Percentiles rank a stretch among this genome's conserved stretches.
phyloP scores from a whole-genome alignment of 2,888 invertebrate species.

The Mimas tiliae region DNA sequence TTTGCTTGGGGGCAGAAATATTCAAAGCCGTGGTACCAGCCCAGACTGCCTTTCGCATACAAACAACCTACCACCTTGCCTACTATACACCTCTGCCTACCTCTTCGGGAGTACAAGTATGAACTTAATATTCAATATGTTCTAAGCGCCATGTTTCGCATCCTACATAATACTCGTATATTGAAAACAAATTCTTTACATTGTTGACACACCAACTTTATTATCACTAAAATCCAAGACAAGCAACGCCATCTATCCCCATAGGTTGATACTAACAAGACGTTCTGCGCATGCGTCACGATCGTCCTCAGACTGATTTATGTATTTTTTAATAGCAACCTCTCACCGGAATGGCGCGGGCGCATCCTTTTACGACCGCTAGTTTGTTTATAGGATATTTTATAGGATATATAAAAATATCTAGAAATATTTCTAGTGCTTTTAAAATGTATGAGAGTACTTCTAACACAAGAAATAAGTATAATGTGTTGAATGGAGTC shows the following conservation, averaged over 20 bases:
- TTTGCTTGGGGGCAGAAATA: too few relatives aligned
- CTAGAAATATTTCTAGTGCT: not conserved
- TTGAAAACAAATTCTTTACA: too few relatives aligned
- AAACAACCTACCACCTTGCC: too few relatives aligned
- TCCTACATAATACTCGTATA: too few relatives aligned
- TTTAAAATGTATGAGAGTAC: not conserved
- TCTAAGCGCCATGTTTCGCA: too few relatives aligned
- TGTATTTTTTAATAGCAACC: conserved; percentile 47
- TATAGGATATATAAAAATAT: conserved; percentile 12
- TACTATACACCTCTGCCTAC: too few relatives aligned
- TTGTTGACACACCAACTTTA: too few relatives aligned
- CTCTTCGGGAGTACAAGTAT: too few relatives aligned
- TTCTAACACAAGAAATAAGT: not conserved
- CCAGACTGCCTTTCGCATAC: too few relatives aligned
- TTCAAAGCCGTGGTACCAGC: too few relatives aligned
- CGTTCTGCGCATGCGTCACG: not conserved
- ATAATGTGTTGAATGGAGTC: not conserved
- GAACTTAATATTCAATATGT: too few relatives aligned
- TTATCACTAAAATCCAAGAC: not conserved
- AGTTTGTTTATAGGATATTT: conserved; percentile 32
- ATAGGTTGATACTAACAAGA: not conserved
- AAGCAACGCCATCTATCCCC: conserved; percentile 7
- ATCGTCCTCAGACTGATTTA: conserved; percentile 44
- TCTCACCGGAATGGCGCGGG: conserved; percentile 38
- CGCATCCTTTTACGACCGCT: conserved; percentile 48